Evolutionary conservation across 2,888 invertebrate species (phyloP), one percentile per base, ranked within the genome.

Genomic region (Mythimna ferrago): DNA sequence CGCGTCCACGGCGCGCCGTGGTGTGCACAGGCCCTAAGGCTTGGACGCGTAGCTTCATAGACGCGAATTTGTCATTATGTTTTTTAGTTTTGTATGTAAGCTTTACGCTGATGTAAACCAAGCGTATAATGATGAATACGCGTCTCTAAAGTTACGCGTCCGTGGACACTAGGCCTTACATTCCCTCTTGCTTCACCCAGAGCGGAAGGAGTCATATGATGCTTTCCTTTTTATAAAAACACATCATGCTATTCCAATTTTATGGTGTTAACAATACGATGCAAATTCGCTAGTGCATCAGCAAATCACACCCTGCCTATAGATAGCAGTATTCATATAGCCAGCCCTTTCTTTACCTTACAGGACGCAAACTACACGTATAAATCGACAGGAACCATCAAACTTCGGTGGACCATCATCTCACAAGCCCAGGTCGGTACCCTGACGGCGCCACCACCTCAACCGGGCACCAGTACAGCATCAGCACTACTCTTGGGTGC

Each of bases 401-500:
- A 66, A 9, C 66, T 94, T 11, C 90, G 92, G 1, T 93, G 92
- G 93, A 87, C 86, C 64, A 80, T 87, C 14, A 76, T 94, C 16
- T 79, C 87, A 0, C 93, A 93, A 54, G 75, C 88, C 1, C 88
- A 89, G 3, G 38, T 84, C 1, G 85, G 88, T 0, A 82, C 86
- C 5, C 65, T 71, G 32, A 48, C 60, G 1, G 70, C 71, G 0
- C 70, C 71, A 6, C 62, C 80, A 32, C 66, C 83, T 41, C 81
- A 76, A 48, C 78, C 81, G 2, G 66, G 83, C 0, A 78, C 80
- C 57, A 82, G 87, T 71, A 83, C 91, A n/a, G 89, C 90, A 41
- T 88, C 92, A 63, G 91, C 89, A 0, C 71, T 95, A 56, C 84
- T 95, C 14, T 76, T 80, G n/a, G 93, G 94, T 0, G 94, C 95